Conservation (phyloP, 2,888 invertebrate genomes). For the Aquatica leii region DNA sequence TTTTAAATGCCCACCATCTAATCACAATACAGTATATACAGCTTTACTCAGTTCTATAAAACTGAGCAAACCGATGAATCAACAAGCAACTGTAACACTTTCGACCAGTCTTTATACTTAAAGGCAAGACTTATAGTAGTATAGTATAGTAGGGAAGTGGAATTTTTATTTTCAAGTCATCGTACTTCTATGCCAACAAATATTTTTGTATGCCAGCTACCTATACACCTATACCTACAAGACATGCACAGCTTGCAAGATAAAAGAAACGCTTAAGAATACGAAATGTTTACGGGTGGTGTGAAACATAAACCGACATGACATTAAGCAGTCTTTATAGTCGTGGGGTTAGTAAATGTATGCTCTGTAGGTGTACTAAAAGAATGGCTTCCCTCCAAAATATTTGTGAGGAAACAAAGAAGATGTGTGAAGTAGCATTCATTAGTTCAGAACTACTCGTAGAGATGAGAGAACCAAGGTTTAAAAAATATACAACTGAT, state of each 20-base stretch:
- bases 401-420: conserved; percentile 7
- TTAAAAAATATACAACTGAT: background rate
- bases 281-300: too few relatives aligned
- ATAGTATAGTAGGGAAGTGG: conserved; percentile 3
- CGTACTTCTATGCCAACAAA: conserved; percentile 12
- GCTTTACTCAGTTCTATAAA: conserved; percentile 10
- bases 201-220: too few relatives aligned
- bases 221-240: too few relatives aligned
- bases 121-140: conserved; percentile 15
- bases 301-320: too few relatives aligned
- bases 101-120: conserved; percentile 13
- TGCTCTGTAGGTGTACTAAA: conserved; percentile 10
- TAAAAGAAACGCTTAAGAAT: conserved; percentile 1
- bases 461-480: background rate
- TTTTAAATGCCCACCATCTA: conserved; percentile 14
- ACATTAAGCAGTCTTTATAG: too few relatives aligned
- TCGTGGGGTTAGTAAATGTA: conserved; percentile 9
- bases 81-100: conserved; percentile 15
- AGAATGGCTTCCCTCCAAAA: conserved; percentile 8
- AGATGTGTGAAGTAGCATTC: background rate
- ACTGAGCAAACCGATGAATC: conserved; percentile 14
- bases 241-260: conserved; percentile 13
- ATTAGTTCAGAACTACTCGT: background rate
- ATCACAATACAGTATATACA: conserved; percentile 13
- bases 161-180: background rate